These are phyloP conservation scores for Luperina nickerlii DNA, from an alignment of 2,888 invertebrate species.

Conservation along the genomic window DNA sequence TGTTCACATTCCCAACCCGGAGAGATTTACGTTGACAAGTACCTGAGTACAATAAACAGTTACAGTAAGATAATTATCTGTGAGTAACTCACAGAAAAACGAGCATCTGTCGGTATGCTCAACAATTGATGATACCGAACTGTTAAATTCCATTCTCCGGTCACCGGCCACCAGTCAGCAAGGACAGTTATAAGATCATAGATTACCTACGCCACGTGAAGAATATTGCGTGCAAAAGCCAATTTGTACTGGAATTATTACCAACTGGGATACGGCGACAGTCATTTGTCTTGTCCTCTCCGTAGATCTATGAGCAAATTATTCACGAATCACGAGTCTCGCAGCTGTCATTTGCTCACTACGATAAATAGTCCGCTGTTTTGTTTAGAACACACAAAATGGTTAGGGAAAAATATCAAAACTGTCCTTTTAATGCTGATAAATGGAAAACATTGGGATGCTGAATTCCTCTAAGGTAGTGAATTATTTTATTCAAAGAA, in stretches of 20 bases:
- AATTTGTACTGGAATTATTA: conserved; percentile 34
- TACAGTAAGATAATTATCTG: conserved; percentile 1
- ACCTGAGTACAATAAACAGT: not conserved
- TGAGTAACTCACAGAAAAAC: not conserved
- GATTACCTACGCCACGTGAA: conserved; percentile 33
- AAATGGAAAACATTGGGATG: conserved; percentile 1
- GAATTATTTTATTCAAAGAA: not conserved
- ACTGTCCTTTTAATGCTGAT: conserved; percentile 12
- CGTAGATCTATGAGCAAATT: conserved; percentile 59
- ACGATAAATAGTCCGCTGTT: conserved; percentile 55
- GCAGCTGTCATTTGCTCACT: conserved; percentile 56
- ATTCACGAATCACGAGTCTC: conserved; percentile 63
- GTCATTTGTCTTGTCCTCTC: conserved; percentile 58
- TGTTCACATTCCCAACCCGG: not conserved
- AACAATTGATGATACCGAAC: not conserved
- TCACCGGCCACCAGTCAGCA: not conserved
- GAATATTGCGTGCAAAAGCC: conserved; percentile 43
- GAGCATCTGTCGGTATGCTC: not conserved
- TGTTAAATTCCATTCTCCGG: conserved; percentile 4
- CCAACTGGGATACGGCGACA: conserved; percentile 29
- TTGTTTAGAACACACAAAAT: conserved; percentile 37
- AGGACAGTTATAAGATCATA: conserved; percentile 26
- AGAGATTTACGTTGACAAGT: conserved; percentile 1
- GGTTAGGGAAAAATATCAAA: conserved; percentile 20
- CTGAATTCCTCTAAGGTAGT: not conserved